Evolutionary conservation across 2,113 vertebrate species (phyloP), one percentile per base, ranked within the genome.

Genomic region (Tamias sibiricus): DNA sequence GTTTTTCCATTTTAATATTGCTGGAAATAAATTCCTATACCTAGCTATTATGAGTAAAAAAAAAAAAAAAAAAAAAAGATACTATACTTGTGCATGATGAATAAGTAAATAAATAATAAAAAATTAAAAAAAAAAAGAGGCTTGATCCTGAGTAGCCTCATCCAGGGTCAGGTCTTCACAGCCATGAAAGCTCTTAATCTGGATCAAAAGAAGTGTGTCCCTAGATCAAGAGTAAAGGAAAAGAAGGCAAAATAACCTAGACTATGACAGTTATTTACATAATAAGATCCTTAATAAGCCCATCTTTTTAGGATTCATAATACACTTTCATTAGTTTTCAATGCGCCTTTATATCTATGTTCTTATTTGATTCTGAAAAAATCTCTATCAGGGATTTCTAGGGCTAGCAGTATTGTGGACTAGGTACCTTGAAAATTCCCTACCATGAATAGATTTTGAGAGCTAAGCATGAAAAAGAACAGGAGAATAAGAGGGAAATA

Each of bases 141-240:
- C 83, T 99, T 99, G 87, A 99, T 99, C 96, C 98, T 98, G 93
- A 99, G 99, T 19, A 99, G 97, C 86, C 98, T 99, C 98, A 99
- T 98, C 98, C 98, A 99, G 10, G 99, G 98, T 98, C 98, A 99
- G 91, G 98, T 99, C 97, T 99, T 99, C 95, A 99, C 98, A 96
- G 97, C 96, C 99, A 98, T 98, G 94, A 99, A 99, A 95, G 98
- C 98, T 0, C 98, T 98, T 40, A 99, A 57, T 62, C 82, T 99
- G 98, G 91, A 99, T 99, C 83, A 98, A 98, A 97, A 99, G 98
- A 95, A 99, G 98, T 54, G 98, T 97, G 0, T 99, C 98, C 95
- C 98, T 99, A 76, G 80, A 97, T 97, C 72, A 83, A 96, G 83
- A 95, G 69, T 86, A 69, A 91, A 89, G 89, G 54, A n/a, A 97